A percentile compares a stretch with the other conserved stretches of the same genome.
Evolutionary conservation across 2,888 invertebrate species (phyloP).

Genomic region (Drosophila mettleri): DNA sequence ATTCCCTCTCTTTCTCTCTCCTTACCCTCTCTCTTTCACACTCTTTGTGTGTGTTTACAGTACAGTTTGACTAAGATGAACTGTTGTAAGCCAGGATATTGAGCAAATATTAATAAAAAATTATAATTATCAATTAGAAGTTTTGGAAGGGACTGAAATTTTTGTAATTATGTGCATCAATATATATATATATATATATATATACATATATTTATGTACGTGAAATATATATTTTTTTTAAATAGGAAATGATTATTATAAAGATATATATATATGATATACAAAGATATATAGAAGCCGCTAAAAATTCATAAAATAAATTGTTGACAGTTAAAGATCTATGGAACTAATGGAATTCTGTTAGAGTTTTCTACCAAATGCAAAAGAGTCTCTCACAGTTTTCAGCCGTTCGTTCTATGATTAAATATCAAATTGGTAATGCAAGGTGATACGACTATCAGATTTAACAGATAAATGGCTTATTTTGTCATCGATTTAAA

Average conservation of each 20-base stretch:
- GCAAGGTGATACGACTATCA: neutral
- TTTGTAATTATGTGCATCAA: neutral
- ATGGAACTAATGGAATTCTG: too few species aligned
- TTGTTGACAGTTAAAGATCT: too few species aligned
- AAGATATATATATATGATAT: too few species aligned
- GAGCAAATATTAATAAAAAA: neutral
- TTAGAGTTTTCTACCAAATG: neutral
- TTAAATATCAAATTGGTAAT: neutral
- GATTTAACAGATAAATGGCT: slow-evolving; percentile 23
- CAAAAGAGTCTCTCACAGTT: neutral
- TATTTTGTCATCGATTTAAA: slow-evolving; percentile 31
- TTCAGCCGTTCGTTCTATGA: neutral
- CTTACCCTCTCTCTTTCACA: slow-evolving; percentile 5
- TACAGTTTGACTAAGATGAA: slow-evolving; percentile 30
- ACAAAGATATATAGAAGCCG: too few species aligned
- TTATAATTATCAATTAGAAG: neutral
- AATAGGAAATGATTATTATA: neutral
- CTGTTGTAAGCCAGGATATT: neutral
- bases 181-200: neutral
- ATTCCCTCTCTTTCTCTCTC: slow-evolving; percentile 1
- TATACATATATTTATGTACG: neutral
- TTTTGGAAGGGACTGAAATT: neutral
- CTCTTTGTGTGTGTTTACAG: slow-evolving; percentile 45
- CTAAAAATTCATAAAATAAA: too few species aligned
- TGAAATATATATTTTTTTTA: too few species aligned